phyloP scores from a whole-genome alignment of 1,140 invertebrate genomes.

The Brachionus calyciflorus region DNA sequence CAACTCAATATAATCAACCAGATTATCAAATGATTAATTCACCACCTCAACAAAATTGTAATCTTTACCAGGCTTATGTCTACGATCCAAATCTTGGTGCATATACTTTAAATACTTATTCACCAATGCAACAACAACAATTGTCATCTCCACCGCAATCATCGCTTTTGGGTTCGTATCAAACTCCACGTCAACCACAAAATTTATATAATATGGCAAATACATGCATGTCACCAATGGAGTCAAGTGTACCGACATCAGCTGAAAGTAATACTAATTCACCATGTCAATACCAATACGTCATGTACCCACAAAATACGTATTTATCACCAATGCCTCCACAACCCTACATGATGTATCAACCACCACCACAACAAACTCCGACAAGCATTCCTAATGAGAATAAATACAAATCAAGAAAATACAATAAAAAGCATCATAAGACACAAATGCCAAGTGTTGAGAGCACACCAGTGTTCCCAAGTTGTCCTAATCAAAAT shows the following conservation, averaged over 20 bases:
- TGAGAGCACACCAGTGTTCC: neutral
- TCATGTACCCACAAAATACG: conserved; percentile 2
- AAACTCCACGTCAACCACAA: conserved; percentile 37
- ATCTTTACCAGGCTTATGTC: conserved; percentile 6
- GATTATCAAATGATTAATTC: conserved; percentile 17
- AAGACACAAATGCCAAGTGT: neutral
- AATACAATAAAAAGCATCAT: neutral
- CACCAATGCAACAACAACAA: conserved; percentile 24
- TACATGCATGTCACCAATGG: conserved; percentile 35
- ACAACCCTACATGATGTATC: conserved; percentile 31
- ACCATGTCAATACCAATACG: conserved; percentile 31
- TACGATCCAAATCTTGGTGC: conserved; percentile 24
- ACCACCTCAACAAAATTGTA: conserved; percentile 4
- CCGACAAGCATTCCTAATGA: neutral
- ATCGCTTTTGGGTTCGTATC: conserved; percentile 14
- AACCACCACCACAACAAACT: conserved; percentile 9
- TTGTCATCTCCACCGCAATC: conserved; percentile 14
- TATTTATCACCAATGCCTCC: conserved; percentile 19
- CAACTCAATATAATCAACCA: neutral
- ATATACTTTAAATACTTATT: conserved; percentile 27
- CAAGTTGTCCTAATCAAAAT: neutral
- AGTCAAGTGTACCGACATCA: conserved; percentile 3
- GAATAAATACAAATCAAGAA: neutral
- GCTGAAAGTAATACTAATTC: neutral
- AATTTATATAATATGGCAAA: neutral